Base-by-base conservation (phyloP, 64 coral and sea anemone species). In the Montipora foliosa region DNA sequence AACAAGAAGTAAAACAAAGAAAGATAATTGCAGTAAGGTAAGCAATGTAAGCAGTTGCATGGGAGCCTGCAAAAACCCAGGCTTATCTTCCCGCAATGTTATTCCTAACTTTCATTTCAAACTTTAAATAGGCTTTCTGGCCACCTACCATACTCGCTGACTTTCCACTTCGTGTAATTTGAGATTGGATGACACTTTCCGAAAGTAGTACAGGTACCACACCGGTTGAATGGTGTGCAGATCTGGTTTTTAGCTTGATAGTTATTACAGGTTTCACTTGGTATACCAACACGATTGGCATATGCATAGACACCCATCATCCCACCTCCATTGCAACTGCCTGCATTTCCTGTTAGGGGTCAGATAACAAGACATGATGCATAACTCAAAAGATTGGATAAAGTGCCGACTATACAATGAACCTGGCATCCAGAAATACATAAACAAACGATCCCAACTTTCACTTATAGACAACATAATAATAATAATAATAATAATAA, bases 261-360 rank as follows among this genome's bases (percentile, higher is more conserved):
- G 75, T 99, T 99, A 77, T 99, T 99, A 61, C 98, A 99, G 4
- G 98, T 96, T 82, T 99, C 98, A 69, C 96, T 95, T 45, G 98
- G 98, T 19, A 99, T 96, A 16, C 98, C 98, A 8, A 90, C 77
- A 5, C 62, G 22, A 13, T 99, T 74, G 44, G 98, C 98, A 58
- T 99, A 99, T 16, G 72, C 0, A 83, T 99, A 99, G 5, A 99
- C 98, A 47, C 62, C 89, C 22, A 90, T 60, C 98, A 99, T 96
- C 15, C 95, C 95, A 49, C 98, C 98, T 79, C 98, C 98, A 14
- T 96, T 52, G 12, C 98, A 99, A 22, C 80, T 94, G 6, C 98
- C 98, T 59, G 98, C 92, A 81, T 83, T 78, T 70, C 76, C 98
- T 99, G 49, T 84, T 83, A 82, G 49, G 59, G 19, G 21, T 3